phyloP scores from a whole-genome alignment of 2,797 vertebrate genomes.

The Acanthurus lineatus region DNA sequence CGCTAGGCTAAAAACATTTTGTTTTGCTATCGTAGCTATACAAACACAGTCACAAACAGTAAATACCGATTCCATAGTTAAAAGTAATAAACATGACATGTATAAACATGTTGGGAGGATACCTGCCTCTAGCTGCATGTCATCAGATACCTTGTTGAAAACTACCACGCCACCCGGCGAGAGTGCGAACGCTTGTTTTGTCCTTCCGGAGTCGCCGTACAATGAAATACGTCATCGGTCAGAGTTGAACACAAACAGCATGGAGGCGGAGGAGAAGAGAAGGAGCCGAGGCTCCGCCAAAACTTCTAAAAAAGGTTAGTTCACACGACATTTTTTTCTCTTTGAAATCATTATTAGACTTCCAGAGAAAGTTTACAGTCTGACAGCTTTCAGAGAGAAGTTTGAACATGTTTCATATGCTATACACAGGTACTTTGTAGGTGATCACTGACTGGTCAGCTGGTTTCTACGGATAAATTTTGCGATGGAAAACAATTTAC shows the following conservation, averaged over 20 bases:
- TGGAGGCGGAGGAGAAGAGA: conserved; percentile 63
- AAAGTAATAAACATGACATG: background rate
- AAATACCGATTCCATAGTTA: rapidly evolving
- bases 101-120: background rate
- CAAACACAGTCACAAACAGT: background rate
- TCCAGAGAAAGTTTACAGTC: background rate
- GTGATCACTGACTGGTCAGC: background rate
- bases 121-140: conserved; percentile 24
- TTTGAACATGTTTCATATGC: background rate
- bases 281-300: conserved; percentile 37
- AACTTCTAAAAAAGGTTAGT: conserved; percentile 72
- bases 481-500: background rate
- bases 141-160: background rate
- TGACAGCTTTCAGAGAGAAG: background rate
- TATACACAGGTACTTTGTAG: background rate
- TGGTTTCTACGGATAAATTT: too few species aligned
- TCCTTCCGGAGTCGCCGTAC: conserved; percentile 69
- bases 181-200: conserved; percentile 9
- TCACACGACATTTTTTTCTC: rapidly evolving
- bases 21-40: rapidly evolving
- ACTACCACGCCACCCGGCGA: background rate
- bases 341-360: rapidly evolving
- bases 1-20: background rate
- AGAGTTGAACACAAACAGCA: conserved; percentile 69
- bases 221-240: conserved; percentile 68